Conservation (phyloP, 2,113 vertebrate species). For the Theristicus caerulescens region DNA sequence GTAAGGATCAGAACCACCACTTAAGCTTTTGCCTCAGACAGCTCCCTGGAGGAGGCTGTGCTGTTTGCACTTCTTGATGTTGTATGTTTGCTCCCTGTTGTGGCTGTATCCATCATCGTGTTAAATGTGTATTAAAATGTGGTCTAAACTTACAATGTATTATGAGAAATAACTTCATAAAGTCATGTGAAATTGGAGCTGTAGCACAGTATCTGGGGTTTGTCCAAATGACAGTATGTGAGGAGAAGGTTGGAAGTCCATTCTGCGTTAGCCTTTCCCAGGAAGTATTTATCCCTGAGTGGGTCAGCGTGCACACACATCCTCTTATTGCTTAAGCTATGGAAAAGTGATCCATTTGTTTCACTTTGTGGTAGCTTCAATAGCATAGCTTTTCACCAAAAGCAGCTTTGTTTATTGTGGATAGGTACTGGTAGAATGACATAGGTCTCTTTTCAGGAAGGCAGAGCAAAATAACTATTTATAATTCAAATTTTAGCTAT, state of each 20-base stretch:
- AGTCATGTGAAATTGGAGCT: not conserved
- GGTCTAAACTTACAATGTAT: not conserved
- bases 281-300: not conserved
- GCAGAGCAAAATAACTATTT: not conserved
- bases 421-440: not conserved
- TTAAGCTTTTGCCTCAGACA: not conserved
- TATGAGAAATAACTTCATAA: not conserved
- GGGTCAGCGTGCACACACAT: accelerated
- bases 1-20: not conserved
- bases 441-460: not conserved
- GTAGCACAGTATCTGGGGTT: not conserved
- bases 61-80: not conserved
- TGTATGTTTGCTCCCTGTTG: not conserved
- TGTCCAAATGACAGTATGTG: not conserved
- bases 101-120: not conserved
- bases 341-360: not conserved
- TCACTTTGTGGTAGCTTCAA: not conserved
- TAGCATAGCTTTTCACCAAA: not conserved
- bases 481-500: not conserved
- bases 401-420: not conserved
- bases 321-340: not conserved
- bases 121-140: not conserved
- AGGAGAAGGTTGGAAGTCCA: not conserved
- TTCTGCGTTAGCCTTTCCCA: not conserved
- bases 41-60: not conserved